These are phyloP conservation scores for Bergia puertoricense DNA, from an alignment of 92 coral and sea anemone species.

Conservation along the genomic window DNA sequence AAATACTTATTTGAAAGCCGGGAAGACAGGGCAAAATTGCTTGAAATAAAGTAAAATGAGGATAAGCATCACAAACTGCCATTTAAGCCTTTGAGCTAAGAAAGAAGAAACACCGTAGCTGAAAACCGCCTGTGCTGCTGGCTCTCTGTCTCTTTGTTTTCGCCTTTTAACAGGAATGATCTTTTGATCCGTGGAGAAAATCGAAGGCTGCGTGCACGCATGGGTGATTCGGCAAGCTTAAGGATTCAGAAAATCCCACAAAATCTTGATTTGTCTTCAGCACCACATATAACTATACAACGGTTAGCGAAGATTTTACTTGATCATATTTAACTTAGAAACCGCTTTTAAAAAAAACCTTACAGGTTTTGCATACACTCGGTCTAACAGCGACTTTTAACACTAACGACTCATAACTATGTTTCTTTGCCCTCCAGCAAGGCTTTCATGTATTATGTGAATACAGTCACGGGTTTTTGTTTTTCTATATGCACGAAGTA, in stretches of 20 bases:
- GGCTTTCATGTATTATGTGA: not conserved
- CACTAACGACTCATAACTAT: no score
- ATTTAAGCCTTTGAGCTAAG: not conserved
- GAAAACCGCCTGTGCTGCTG: no score
- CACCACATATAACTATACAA: not conserved
- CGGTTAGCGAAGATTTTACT: no score
- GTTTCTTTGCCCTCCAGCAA: no score
- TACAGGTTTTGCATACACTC: no score
- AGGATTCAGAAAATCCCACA: not conserved
- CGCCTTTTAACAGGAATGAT: not conserved
- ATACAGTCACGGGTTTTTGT: not conserved
- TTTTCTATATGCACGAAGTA: no score
- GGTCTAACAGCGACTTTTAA: no score
- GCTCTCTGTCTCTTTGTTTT: not conserved
- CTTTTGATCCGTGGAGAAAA: not conserved
- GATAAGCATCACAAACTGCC: no score
- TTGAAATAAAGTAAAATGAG: no score
- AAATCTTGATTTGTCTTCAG: not conserved
- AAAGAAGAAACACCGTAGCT: not conserved
- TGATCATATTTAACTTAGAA: no score
- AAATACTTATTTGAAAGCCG: not conserved
- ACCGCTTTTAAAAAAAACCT: no score
- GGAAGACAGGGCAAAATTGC: no score
- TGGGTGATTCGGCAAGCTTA: not conserved
- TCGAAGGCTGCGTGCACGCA: not conserved